Conservation (phyloP, 2,113 vertebrate genomes). For the Rhipidura dahli region DNA sequence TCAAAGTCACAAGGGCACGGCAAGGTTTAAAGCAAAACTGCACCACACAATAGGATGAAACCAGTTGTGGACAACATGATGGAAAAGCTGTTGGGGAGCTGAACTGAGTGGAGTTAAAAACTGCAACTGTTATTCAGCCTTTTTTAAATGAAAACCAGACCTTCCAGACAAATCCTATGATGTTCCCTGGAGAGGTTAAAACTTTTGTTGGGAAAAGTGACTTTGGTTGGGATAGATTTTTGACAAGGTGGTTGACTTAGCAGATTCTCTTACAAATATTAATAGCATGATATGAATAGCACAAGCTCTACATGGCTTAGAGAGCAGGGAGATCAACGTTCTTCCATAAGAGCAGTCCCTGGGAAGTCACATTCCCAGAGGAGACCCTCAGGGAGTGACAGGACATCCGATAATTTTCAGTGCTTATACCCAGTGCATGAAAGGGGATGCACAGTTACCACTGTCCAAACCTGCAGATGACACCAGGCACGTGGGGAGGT, state of each 20-base stretch:
- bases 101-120: background rate
- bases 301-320: accelerated
- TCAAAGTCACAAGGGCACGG: background rate
- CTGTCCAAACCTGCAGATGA: background rate
- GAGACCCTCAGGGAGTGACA: background rate
- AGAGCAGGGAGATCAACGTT: background rate
- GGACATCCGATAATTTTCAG: background rate
- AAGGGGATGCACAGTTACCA: background rate
- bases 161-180: background rate
- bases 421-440: background rate
- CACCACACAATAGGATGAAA: background rate
- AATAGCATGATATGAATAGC: background rate
- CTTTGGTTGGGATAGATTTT: background rate
- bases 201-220: background rate
- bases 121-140: background rate
- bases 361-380: background rate
- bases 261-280: background rate
- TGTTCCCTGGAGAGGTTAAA: background rate
- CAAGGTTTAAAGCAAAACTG: background rate
- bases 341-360: background rate
- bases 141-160: background rate
- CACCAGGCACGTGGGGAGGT: background rate
- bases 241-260: background rate
- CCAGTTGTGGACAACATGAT: background rate
- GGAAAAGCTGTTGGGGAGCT: background rate